A percentile compares a stretch with the other conserved stretches of the same genome.
Conservation (phyloP, 2,888 invertebrate species). For the Sarcophaga variegata region DNA sequence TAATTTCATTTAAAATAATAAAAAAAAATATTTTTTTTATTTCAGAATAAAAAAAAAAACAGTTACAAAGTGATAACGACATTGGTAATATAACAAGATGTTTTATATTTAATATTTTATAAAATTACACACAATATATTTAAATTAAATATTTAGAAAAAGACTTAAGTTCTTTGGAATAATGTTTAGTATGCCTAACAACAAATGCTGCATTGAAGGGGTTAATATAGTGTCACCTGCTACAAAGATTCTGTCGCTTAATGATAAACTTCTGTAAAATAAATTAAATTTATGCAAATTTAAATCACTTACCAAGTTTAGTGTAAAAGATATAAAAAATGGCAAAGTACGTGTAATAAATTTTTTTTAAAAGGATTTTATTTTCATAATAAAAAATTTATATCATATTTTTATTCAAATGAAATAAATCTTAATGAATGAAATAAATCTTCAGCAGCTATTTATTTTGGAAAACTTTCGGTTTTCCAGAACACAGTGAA, state of each 20-base stretch:
- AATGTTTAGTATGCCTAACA: background rate
- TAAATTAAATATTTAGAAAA: conserved; percentile 17
- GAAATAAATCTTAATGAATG: no score
- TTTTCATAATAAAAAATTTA: no score
- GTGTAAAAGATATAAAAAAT: no score
- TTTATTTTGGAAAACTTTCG: no score
- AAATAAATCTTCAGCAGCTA: no score
- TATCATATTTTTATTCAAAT: no score
- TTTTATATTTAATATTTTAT: conserved; percentile 1
- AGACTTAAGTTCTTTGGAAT: background rate
- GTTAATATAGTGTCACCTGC: background rate
- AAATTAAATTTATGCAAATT: background rate
- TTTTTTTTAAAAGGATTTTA: no score
- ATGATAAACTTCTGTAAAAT: background rate
- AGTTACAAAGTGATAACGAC: conserved; percentile 46
- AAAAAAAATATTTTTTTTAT: background rate
- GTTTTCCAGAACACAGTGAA: no score
- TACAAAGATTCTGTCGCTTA: background rate
- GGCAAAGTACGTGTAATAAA: no score
- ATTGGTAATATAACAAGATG: conserved; percentile 41
- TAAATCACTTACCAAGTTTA: no score
- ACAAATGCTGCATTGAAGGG: background rate
- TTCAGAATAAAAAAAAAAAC: conserved; percentile 14
- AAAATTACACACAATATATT: conserved; percentile 5
- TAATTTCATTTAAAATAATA: conserved; percentile 33